Conservation (phyloP, 1,140 invertebrate species). For the Xylocopa sonorina region DNA sequence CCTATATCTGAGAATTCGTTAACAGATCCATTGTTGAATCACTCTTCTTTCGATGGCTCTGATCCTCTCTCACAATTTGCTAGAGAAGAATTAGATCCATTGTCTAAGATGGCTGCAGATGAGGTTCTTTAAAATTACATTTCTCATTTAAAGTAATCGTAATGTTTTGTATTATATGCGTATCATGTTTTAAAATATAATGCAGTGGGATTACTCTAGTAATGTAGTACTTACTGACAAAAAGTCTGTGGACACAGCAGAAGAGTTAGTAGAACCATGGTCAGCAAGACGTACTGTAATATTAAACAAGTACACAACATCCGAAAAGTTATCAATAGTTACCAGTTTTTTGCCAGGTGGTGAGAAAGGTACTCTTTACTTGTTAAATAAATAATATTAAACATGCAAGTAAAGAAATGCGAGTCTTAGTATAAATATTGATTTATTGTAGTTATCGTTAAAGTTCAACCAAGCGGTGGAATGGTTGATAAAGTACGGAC, state of each 20-base stretch:
- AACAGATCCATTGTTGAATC: constrained; percentile 74
- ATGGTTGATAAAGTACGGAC: constrained; percentile 96
- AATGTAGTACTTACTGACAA: constrained; percentile 73
- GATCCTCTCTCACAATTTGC: constrained; percentile 89
- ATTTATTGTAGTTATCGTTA: constrained; percentile 85
- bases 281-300: constrained; percentile 87
- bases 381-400: neutral
- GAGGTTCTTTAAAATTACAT: constrained; percentile 80
- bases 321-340: constrained; percentile 93
- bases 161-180: constrained; percentile 36
- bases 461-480: constrained; percentile 86
- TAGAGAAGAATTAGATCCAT: constrained; percentile 85
- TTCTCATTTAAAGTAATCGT: neutral
- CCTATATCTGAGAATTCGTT: constrained; percentile 83
- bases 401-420: neutral
- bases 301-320: constrained; percentile 94
- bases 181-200: constrained; percentile 46
- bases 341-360: constrained; percentile 92
- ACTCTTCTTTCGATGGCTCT: constrained; percentile 86
- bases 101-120: constrained; percentile 85
- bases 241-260: constrained; percentile 79
- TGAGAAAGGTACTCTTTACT: constrained; percentile 86
- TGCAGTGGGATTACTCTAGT: constrained; percentile 80
- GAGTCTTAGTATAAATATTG: constrained; percentile 12
- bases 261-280: constrained; percentile 89